phyloP scores from a whole-genome alignment of 2,797 vertebrate species.

The Channa striata region DNA sequence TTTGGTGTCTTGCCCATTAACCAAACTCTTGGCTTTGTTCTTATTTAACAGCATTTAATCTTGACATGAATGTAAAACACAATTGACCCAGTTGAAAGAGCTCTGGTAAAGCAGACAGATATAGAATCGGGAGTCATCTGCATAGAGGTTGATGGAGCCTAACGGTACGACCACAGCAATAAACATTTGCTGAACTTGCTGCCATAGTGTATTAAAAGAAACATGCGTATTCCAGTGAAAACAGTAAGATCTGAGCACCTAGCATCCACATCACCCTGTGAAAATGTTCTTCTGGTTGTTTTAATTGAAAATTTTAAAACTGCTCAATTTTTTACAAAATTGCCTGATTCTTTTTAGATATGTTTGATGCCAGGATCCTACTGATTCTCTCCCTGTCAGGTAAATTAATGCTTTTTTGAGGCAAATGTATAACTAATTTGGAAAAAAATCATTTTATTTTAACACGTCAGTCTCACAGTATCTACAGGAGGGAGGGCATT shows the following conservation, averaged over 20 bases:
- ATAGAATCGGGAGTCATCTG: neutral
- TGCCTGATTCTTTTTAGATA: conserved; percentile 58
- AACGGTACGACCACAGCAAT: neutral
- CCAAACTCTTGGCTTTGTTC: neutral
- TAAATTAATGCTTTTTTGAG: conserved; percentile 55
- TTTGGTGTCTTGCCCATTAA: neutral
- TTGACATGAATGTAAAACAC: neutral
- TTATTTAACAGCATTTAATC: neutral
- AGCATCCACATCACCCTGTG: too few relatives aligned
- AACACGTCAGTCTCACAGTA: neutral
- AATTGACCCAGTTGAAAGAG: too few relatives aligned
- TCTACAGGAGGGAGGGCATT: conserved; percentile 72
- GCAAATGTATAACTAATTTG: neutral
- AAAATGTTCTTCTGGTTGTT: too few relatives aligned
- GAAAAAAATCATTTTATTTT: neutral
- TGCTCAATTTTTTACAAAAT: neutral
- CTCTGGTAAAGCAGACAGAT: neutral
- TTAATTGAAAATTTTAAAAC: neutral
- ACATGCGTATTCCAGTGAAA: neutral
- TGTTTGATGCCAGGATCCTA: conserved; percentile 79
- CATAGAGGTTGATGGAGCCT: neutral
- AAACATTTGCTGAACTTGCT: neutral
- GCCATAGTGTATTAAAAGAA: neutral
- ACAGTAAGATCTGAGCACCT: too few relatives aligned
- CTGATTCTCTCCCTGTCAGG: conserved; percentile 83